Evolutionary conservation across 1,140 invertebrate species (phyloP).

Genomic region (Anoplolepis gracilipes): DNA sequence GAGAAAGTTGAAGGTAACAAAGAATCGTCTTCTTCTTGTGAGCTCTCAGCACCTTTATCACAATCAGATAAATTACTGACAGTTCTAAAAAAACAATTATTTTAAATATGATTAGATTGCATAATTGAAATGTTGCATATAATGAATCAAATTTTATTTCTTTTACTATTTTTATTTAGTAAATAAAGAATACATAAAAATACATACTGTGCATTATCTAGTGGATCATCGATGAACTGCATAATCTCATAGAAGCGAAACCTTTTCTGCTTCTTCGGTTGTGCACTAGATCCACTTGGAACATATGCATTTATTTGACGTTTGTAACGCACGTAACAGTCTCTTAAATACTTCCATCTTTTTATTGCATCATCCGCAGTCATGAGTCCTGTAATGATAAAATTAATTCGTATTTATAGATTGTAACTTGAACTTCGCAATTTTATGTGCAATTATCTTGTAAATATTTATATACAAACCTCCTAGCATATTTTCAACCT

Average conservation of each 20-base stretch:
- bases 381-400: not conserved
- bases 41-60: not conserved
- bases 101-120: slow-evolving; percentile 4
- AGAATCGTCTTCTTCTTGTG: not conserved
- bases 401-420: not conserved
- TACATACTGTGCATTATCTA: no score
- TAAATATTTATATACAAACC: slow-evolving; percentile 12
- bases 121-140: not conserved
- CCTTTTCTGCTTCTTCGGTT: slow-evolving; percentile 5
- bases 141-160: not conserved
- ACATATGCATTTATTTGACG: not conserved
- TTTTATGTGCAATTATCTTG: not conserved
- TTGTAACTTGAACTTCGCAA: not conserved
- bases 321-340: slow-evolving; percentile 9
- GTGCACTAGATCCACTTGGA: slow-evolving; percentile 8
- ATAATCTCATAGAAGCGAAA: slow-evolving; percentile 1
- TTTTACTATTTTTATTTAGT: no score
- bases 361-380: not conserved
- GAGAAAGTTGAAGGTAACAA: not conserved
- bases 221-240: not conserved
- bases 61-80: slow-evolving; percentile 14
- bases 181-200: no score
- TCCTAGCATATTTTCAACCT: slow-evolving; percentile 1
- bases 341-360: not conserved
- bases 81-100: slow-evolving; percentile 25